phyloP scores from a whole-genome alignment of 2,888 invertebrate species.

The Epinotia bilunana region DNA sequence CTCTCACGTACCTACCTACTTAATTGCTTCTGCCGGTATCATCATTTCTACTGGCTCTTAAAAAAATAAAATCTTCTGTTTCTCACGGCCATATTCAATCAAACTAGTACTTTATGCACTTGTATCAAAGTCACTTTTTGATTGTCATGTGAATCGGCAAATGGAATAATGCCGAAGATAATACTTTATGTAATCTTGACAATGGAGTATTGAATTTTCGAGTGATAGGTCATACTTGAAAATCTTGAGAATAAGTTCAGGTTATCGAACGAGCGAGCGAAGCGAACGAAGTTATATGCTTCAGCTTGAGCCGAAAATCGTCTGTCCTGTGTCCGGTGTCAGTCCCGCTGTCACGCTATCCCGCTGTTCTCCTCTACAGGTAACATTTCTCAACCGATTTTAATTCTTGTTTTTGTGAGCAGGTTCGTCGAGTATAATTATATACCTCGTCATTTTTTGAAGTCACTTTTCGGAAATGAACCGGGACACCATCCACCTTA shows the following conservation, averaged over 20 bases:
- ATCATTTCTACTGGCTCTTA: slow-evolving; percentile 37
- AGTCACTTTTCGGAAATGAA: no score
- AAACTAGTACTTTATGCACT: background rate
- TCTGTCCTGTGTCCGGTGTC: no score
- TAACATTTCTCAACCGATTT: no score
- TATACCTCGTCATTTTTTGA: no score
- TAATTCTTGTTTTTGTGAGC: no score
- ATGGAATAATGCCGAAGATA: slow-evolving; percentile 10
- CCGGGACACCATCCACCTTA: no score
- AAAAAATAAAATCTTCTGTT: slow-evolving; percentile 24
- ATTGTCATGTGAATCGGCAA: background rate
- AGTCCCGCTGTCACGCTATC: no score
- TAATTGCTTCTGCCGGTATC: slow-evolving; percentile 32
- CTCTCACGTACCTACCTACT: slow-evolving; percentile 33
- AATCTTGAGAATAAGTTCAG: slow-evolving; percentile 5
- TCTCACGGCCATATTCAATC: slow-evolving; percentile 17
- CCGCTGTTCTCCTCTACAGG: no score
- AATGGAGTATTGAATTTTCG: slow-evolving; percentile 25
- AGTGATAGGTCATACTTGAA: slow-evolving; percentile 28
- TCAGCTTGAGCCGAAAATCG: no score
- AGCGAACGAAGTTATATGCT: no score
- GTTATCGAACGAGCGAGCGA: background rate
- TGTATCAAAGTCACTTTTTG: background rate
- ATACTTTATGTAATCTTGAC: slow-evolving; percentile 34
- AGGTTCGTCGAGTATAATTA: no score